These are phyloP conservation scores for Rafetus swinhoei DNA, from an alignment of 2,113 vertebrate genomes.

Conservation along the genomic window DNA sequence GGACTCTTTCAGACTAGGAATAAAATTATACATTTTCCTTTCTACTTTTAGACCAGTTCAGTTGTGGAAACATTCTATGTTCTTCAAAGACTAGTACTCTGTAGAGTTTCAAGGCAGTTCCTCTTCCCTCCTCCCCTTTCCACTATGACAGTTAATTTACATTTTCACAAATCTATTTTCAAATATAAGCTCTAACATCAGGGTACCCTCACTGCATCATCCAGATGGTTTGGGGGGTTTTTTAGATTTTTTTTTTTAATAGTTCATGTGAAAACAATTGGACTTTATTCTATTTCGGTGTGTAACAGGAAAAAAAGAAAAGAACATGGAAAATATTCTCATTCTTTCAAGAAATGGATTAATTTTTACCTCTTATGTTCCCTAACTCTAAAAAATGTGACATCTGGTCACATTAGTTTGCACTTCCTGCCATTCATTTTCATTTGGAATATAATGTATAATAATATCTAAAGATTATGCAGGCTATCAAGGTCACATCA, in stretches of 20 bases:
- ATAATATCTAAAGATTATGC: neutral
- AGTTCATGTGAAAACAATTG: neutral
- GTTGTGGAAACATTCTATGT: no score
- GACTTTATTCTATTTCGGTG: neutral
- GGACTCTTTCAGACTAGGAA: no score
- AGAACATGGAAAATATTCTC: neutral
- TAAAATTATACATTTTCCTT: no score
- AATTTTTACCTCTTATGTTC: neutral
- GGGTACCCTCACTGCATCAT: neutral
- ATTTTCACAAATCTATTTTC: neutral
- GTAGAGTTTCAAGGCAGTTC: no score
- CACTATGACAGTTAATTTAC: neutral
- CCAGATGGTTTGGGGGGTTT: neutral
- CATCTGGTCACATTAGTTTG: neutral
- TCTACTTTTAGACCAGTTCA: no score
- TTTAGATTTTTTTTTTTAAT: neutral
- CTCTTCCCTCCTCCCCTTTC: no score
- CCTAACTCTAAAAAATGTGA: neutral
- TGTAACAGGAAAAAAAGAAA: neutral
- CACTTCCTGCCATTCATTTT: neutral
- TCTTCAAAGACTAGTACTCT: no score
- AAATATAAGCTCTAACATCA: neutral
- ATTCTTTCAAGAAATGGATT: neutral
- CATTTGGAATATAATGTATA: neutral
- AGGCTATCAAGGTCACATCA: neutral